Evolutionary conservation across 2,888 invertebrate species (phyloP).

Genomic region (Torymus aiolomorphi): DNA sequence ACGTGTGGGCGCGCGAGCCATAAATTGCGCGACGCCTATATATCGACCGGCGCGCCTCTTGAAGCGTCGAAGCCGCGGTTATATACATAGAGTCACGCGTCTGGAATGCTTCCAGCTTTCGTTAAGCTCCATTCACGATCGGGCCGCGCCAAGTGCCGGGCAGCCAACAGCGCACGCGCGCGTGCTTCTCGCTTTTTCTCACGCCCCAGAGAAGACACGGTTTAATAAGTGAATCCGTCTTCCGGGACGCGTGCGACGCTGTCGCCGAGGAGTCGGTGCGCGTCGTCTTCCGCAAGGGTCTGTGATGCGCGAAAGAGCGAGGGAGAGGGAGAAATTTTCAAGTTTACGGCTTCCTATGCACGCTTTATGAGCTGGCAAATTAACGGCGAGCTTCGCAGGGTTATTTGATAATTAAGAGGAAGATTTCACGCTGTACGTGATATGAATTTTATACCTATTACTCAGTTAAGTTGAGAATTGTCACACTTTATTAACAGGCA

Average conservation of each 20-base stretch:
- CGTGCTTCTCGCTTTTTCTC: slow-evolving; percentile 9
- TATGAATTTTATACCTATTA: not conserved
- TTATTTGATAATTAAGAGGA: not conserved
- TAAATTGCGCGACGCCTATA: slow-evolving; percentile 29
- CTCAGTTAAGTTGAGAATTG: too few relatives aligned
- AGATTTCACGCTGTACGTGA: not conserved
- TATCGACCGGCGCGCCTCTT: slow-evolving; percentile 23
- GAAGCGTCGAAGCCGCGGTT: slow-evolving; percentile 14
- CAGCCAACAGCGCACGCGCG: not conserved
- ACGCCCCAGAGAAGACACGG: not conserved
- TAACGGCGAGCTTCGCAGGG: too few relatives aligned
- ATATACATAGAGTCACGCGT: slow-evolving; percentile 9
- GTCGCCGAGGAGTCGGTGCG: too few relatives aligned
- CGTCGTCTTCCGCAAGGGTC: too few relatives aligned
- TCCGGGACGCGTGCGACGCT: too few relatives aligned
- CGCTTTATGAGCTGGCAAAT: too few relatives aligned
- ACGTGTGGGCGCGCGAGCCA: not conserved
- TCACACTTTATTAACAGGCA: too few relatives aligned
- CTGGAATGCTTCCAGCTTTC: slow-evolving; percentile 52
- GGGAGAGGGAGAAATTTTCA: too few relatives aligned
- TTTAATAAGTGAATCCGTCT: too few relatives aligned
- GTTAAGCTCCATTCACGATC: slow-evolving; percentile 47
- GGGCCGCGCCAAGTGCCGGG: too few relatives aligned
- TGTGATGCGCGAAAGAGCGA: too few relatives aligned
- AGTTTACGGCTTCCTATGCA: too few relatives aligned